Evolutionary conservation across 2,888 invertebrate genomes (phyloP), one percentile per base, ranked within the genome.

Genomic region (Torymus texanus): DNA sequence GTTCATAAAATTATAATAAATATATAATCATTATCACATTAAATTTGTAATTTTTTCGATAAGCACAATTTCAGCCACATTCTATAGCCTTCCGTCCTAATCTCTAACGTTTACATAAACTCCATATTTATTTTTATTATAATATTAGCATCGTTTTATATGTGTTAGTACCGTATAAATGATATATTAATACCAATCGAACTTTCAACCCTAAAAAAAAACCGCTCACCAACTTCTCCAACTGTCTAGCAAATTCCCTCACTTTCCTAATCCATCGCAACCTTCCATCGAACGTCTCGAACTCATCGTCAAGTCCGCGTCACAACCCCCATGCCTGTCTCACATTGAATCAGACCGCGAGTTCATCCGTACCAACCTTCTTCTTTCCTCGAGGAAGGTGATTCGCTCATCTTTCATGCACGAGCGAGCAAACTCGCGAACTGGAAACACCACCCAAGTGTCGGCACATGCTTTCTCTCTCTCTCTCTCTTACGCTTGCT

Each of bases 371-470:
- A 29, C 70, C 56, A 10, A 8, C 16, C 58, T 59, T 21, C 3
- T 51, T 14, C 62, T 14, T 41, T 65, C 18, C 21, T 21, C 68
- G n/a, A 16, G 50, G 53, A 62, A 66, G 65, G 16, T 29, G 29
- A 29, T 3, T 29, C 59, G 18, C 76, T 76, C 79, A 70, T 68
- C 72, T 79, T 75, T 72, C 63, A 75, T 79, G 71, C 67, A 41
- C 12, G 68, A 68, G 62, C 1, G 61, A 58, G 29, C 29, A 21
- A 58, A 61, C 1, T n/a, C 14, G 24, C 14, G 58, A 41, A 24
- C 67, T 10, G 61, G 71, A 51, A 29, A 51, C 18, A 50, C 13
- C 21, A 4, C n/a, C 55, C 4, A 29, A 29, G 29, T 29, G 29
- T 29, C 29, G 29, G 5, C 29, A 29, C 63, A 29, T 14, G 21